A percentile compares a stretch with the other conserved stretches of the same genome.
These are phyloP conservation scores for Deilephila elpenor DNA, from an alignment of 2,888 invertebrate species.

Conservation along the genomic window DNA sequence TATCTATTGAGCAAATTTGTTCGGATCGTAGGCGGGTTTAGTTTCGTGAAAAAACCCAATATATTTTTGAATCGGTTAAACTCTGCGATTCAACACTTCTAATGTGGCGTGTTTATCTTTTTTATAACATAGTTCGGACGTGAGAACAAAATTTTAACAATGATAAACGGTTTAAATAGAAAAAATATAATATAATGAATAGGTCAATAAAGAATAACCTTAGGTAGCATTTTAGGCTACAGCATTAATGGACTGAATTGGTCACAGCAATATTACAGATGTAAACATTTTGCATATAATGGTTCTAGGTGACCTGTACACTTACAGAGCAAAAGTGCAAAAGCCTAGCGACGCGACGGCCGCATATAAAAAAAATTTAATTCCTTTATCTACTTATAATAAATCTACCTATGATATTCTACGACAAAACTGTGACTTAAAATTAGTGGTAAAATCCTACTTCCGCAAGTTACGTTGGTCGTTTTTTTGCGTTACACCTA, in stretches of 20 bases:
- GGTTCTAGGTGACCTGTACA: no score
- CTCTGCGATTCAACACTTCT: constrained; percentile 34
- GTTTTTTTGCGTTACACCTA: neutral
- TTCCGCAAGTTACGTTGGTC: neutral
- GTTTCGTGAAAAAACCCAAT: constrained; percentile 30
- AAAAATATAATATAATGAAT: neutral
- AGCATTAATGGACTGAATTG: no score
- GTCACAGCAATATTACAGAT: no score
- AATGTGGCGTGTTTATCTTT: constrained; percentile 32
- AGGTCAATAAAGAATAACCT: no score
- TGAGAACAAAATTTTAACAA: constrained; percentile 20
- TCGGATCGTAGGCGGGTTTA: constrained; percentile 76
- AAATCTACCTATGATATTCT: no score
- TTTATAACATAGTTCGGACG: constrained; percentile 37
- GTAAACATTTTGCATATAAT: no score
- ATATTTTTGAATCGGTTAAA: constrained; percentile 38
- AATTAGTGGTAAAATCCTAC: neutral
- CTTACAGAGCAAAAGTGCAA: no score
- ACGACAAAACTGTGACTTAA: no score
- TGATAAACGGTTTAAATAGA: neutral
- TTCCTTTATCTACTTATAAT: no score
- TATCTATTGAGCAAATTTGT: constrained; percentile 78
- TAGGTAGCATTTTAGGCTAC: no score
- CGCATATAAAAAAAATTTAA: no score
- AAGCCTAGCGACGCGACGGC: no score